Conservation (phyloP, 1,140 invertebrate species). For the Philotrypesis tridentata region DNA sequence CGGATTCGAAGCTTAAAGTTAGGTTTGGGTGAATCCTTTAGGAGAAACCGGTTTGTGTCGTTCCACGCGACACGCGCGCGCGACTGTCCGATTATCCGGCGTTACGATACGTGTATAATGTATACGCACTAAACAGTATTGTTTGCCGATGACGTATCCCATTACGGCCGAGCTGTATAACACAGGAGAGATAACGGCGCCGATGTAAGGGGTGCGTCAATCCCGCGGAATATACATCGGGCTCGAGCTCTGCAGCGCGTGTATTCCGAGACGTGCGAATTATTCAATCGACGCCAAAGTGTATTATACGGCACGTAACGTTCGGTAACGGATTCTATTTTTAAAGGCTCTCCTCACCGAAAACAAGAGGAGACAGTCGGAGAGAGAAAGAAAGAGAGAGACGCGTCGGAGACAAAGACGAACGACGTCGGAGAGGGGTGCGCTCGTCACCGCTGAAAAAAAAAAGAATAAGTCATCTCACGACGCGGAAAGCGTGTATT, state of each 20-base stretch:
- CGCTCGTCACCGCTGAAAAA: background rate
- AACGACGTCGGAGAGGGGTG: background rate
- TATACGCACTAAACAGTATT: background rate
- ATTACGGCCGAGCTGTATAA: background rate
- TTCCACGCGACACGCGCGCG: background rate
- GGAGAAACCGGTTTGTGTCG: background rate
- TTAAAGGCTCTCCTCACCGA: background rate
- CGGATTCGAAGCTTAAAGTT: too few species aligned
- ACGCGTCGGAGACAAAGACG: background rate
- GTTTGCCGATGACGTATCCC: background rate
- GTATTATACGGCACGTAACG: too few species aligned
- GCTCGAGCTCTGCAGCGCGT: background rate
- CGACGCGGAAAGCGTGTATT: background rate
- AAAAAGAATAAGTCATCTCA: background rate
- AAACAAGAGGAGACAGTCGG: too few species aligned
- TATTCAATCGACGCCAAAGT: too few species aligned
- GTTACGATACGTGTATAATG: slow-evolving; percentile 6
- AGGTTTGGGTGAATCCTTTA: background rate
- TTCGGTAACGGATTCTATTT: background rate
- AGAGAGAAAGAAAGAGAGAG: too few species aligned
- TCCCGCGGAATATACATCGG: too few species aligned
- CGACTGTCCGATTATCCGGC: background rate
- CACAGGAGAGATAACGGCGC: background rate
- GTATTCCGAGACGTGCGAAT: too few species aligned
- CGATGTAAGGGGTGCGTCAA: background rate